Base-by-base conservation (phyloP, 2,888 invertebrate species). In the Azorinus chamasolen region DNA sequence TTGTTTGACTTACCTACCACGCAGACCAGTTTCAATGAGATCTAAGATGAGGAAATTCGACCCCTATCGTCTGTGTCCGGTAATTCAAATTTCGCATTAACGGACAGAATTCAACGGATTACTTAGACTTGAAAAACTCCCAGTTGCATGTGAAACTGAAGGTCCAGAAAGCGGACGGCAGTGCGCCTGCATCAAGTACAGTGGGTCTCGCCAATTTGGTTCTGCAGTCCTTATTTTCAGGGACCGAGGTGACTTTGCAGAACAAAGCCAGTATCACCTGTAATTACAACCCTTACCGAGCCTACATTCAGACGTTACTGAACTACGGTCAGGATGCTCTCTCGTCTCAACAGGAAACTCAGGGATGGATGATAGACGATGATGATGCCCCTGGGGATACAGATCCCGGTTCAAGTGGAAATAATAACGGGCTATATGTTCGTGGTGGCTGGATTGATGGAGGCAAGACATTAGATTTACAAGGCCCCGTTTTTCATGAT, bases 151-250 rank as follows among this genome's bases (percentile, higher is more conserved):
- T 74, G 12, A 74, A 57, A 53, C 43, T 54, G 22, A 69, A 64
- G 57, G 46, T 69, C 12, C n/a, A 46, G 53, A 65, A 70, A 25
- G n/a, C 54, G 1, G 71, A 75, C 45, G 79, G 72, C 18, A 41
- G 16, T 16, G 4, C 16, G 5, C 8, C 16, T 14, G 25, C 10
- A 54, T 45, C 55, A 16, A 76, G 78, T 18, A 43, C 62, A 32
- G 68, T 74, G 14, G 81, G 71, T 39, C 74, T 71, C 16, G 65
- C 61, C 5, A 81, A 81, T 57, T 46, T 80, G 20, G 39, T 81
- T 46, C 37, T 74, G 25, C 72, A 62, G 32, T 27, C 77, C 18
- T 37, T 81, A 51, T 81, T 80, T 69, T 62, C 65, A 1, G 61
- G 65, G 18, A 64, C 58, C 8, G 81, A 81, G 22, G 74, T 81